phyloP scores from a whole-genome alignment of 2,888 invertebrate species.

The Nineta flava region DNA sequence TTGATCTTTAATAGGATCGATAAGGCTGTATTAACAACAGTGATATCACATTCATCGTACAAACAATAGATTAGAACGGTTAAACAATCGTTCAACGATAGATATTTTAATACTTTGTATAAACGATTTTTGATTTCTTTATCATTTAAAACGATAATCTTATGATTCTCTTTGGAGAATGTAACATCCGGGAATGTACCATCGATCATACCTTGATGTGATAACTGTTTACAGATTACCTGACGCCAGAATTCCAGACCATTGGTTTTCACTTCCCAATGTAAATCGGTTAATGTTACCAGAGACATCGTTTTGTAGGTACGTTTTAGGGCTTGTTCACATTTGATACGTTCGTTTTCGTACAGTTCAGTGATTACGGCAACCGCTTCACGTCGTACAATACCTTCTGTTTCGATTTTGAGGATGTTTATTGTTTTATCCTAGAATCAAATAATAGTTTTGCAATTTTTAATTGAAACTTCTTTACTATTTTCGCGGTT shows the following conservation, averaged over 20 bases:
- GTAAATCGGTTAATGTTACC: slow-evolving; percentile 52
- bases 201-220: slow-evolving; percentile 71
- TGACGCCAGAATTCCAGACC: slow-evolving; percentile 57
- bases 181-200: slow-evolving; percentile 63
- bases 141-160: slow-evolving; percentile 58
- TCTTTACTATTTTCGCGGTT: too few species aligned
- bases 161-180: slow-evolving; percentile 60
- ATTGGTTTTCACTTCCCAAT: slow-evolving; percentile 68
- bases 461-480: too few species aligned
- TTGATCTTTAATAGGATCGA: slow-evolving; percentile 16
- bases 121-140: slow-evolving; percentile 47
- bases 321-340: slow-evolving; percentile 30
- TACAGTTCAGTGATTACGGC: slow-evolving; percentile 48
- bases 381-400: slow-evolving; percentile 60
- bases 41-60: slow-evolving; percentile 52
- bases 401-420: slow-evolving; percentile 54
- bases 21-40: slow-evolving; percentile 43
- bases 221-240: slow-evolving; percentile 45
- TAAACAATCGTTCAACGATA: slow-evolving; percentile 52
- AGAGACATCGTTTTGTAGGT: slow-evolving; percentile 48
- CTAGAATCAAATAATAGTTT: slow-evolving; percentile 22
- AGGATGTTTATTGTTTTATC: slow-evolving; percentile 37
- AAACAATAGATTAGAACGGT: slow-evolving; percentile 50
- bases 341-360: slow-evolving; percentile 41
- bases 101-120: slow-evolving; percentile 45